Evolutionary conservation across 2,888 invertebrate genomes (phyloP), one percentile per base, ranked within the genome.

Genomic region (Podotricha telesiphe): DNA sequence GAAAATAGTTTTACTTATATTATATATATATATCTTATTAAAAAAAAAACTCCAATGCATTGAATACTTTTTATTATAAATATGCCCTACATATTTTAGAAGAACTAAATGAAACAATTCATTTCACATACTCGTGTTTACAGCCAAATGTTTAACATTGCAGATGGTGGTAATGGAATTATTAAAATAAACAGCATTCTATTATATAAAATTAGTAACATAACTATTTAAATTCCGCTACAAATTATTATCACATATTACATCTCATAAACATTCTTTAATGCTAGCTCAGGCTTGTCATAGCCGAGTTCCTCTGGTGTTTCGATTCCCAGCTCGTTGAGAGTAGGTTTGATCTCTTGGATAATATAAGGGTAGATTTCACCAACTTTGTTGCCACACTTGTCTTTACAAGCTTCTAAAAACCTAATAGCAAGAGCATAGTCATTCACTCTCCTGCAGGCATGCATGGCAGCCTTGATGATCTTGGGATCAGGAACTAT

Each of bases 261-360:
- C 80, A 95, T 94, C 70, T 97, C 95, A 82, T 94, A 96, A 68
- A 96, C 95, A 80, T 94, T 95, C 80, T 95, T 90, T 76, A 98
- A 93, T 72, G 97, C 98, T 86, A 99, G 93, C 92, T 99, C 99
- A 69, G 99, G 99, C 91, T 98, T 97, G 90, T 99, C 99, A 82
- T 98, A 99, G 72, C 99, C 99, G 80, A 99, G 94, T 85, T 99
- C 98, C 87, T 99, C 99, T 0, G 97, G 97, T 40, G 99, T 98
- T 67, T 95, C 95, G 77, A 99, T 96, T 58, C 99, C 99, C 70
- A 99, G 93, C 91, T 99, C 99, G 51, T 95, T 95, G 70, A 99
- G 94, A 2, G 98, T 98, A 42, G 99, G 99, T 81, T 95, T 94
- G 78, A 99, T 96, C 94, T 99, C 97, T 88, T 97, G 96, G 70